Evolutionary conservation across 2,113 vertebrate genomes (phyloP).

Genomic region (Sula dactylatra): DNA sequence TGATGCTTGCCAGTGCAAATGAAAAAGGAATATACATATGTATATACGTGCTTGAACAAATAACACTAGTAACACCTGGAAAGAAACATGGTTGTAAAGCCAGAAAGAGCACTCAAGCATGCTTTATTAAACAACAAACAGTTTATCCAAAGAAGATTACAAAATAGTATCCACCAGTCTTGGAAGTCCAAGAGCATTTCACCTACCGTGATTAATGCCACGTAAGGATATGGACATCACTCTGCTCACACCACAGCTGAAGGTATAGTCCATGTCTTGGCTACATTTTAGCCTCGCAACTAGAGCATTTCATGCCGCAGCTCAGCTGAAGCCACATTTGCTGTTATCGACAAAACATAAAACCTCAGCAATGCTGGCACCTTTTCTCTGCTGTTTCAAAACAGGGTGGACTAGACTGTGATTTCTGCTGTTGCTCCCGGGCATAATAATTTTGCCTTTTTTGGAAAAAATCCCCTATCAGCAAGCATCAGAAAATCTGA

Average conservation of each 20-base stretch:
- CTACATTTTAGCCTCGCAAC: not conserved
- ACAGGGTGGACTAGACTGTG: not conserved
- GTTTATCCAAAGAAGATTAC: not conserved
- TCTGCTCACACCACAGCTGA: not conserved
- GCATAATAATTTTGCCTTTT: not conserved
- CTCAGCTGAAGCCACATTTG: not conserved
- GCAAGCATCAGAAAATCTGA: not conserved
- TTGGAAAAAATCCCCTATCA: not conserved
- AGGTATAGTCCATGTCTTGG: not conserved
- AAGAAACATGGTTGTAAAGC: not conserved
- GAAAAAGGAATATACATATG: not conserved
- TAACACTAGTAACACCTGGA: not conserved
- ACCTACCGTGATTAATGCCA: rapidly evolving
- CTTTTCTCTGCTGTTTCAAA: not conserved
- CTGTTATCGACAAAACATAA: not conserved
- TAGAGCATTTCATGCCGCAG: not conserved
- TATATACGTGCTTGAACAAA: not conserved
- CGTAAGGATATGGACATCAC: not conserved
- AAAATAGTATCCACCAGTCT: not conserved
- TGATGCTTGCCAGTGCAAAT: not conserved
- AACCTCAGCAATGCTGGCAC: not conserved
- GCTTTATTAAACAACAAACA: not conserved
- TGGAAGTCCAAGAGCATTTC: not conserved
- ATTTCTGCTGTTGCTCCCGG: not conserved
- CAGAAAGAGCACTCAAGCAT: not conserved